Conservation (phyloP, 2,888 invertebrate genomes). For the Athetis lepigone region DNA sequence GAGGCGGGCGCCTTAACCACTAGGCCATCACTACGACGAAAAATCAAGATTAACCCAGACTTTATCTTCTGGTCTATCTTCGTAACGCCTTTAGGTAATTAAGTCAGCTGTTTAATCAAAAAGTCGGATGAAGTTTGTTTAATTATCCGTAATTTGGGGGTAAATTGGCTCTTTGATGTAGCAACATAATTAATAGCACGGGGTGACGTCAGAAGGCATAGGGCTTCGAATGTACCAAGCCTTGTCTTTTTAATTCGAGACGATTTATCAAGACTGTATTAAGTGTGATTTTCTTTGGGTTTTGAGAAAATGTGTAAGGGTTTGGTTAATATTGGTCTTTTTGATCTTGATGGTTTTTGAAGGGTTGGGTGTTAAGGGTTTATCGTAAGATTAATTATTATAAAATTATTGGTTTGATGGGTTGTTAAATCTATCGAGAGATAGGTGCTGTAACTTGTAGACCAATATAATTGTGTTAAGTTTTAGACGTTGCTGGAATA, state of each 20-base stretch:
- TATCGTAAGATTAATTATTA: too few species aligned
- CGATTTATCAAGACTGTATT: slow-evolving; percentile 1
- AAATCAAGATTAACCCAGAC: slow-evolving; percentile 19
- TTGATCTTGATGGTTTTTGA: too few species aligned
- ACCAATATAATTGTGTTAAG: too few species aligned
- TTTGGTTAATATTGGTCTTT: too few species aligned
- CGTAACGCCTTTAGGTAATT: slow-evolving; percentile 47
- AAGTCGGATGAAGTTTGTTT: slow-evolving; percentile 57
- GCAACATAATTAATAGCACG: slow-evolving; percentile 53
- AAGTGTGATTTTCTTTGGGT: neutral
- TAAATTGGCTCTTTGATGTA: slow-evolving; percentile 59
- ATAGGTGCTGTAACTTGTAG: too few species aligned
- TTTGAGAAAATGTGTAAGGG: neutral
- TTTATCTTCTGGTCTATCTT: slow-evolving; percentile 47
- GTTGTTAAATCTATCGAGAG: too few species aligned
- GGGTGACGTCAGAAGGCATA: slow-evolving; percentile 17
- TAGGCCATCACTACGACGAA: too few species aligned
- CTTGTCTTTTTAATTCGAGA: slow-evolving; percentile 27
- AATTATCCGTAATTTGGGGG: slow-evolving; percentile 60
- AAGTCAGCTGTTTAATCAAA: slow-evolving; percentile 62
- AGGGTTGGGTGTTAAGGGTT: too few species aligned
- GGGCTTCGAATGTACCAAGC: slow-evolving; percentile 29
- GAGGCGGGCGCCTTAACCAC: too few species aligned
- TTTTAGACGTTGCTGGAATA: too few species aligned
- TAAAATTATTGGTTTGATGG: too few species aligned